phyloP scores from a whole-genome alignment of 2,113 vertebrate species.

The Calyptomena viridis region DNA sequence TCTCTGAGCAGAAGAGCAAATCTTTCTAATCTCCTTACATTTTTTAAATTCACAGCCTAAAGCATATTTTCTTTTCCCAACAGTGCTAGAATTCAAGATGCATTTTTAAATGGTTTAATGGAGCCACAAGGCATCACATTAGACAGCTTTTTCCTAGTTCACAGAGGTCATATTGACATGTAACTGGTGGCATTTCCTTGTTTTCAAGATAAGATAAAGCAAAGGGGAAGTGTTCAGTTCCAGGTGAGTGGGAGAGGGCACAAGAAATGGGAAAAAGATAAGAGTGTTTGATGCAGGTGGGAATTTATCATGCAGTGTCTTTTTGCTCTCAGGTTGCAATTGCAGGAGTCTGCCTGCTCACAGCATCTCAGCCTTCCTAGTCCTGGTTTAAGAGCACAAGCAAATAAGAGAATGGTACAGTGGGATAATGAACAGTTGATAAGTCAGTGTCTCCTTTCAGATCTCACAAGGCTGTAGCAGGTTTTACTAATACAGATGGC shows the following conservation, averaged over 20 bases:
- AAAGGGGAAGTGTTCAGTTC: conserved; percentile 80
- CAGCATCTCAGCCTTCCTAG: background rate
- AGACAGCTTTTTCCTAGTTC: conserved; percentile 71
- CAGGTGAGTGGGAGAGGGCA: conserved; percentile 76
- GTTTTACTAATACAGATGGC: background rate
- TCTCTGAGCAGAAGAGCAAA: background rate
- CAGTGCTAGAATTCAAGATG: conserved; percentile 37
- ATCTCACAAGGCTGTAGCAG: background rate
- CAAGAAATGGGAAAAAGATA: conserved; percentile 73
- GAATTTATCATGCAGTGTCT: conserved; percentile 50
- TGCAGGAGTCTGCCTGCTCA: background rate
- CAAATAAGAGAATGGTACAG: background rate
- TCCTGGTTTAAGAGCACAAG: background rate
- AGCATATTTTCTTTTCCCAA: conserved; percentile 49
- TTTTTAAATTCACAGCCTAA: conserved; percentile 9
- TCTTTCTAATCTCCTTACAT: background rate
- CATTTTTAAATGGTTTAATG: conserved; percentile 68
- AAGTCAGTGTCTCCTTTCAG: background rate
- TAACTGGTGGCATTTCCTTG: conserved; percentile 79
- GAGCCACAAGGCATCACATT: conserved; percentile 57
- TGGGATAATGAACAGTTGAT: background rate
- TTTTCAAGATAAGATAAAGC: conserved; percentile 79
- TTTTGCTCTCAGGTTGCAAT: conserved; percentile 27
- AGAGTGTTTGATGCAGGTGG: conserved; percentile 73
- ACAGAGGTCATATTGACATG: conserved; percentile 83